phyloP scores from a whole-genome alignment of 2,888 invertebrate species.

The Pharmacophagus antenor region DNA sequence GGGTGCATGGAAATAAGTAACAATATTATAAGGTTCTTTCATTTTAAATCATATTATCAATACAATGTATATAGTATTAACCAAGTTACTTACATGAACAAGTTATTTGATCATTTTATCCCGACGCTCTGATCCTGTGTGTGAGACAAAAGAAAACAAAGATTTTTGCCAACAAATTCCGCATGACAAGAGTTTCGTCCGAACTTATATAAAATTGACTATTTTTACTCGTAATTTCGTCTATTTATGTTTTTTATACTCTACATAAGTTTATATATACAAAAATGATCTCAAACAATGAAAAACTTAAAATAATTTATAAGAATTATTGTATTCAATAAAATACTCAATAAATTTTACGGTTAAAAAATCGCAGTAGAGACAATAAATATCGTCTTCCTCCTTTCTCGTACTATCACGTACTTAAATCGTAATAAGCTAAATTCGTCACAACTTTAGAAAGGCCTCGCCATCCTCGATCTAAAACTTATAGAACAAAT shows the following conservation, averaged over 20 bases:
- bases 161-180: conserved; percentile 14
- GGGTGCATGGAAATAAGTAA: too few relatives aligned
- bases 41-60: neutral
- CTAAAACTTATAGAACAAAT: too few relatives aligned
- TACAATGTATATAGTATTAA: neutral
- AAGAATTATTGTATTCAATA: too few relatives aligned
- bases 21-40: neutral
- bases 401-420: too few relatives aligned
- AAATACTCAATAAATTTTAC: too few relatives aligned
- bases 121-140: conserved; percentile 5
- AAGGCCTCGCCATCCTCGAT: too few relatives aligned
- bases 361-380: too few relatives aligned
- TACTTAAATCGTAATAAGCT: too few relatives aligned
- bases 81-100: neutral
- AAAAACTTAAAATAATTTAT: too few relatives aligned
- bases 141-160: conserved; percentile 17
- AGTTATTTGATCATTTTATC: conserved; percentile 23
- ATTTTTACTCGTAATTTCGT: neutral
- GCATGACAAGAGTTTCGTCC: conserved; percentile 23
- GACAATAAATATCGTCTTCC: too few relatives aligned
- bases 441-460: too few relatives aligned
- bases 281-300: too few relatives aligned
- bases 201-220: neutral
- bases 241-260: neutral
- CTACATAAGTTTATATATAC: neutral